phyloP scores from a whole-genome alignment of 2,888 invertebrate genomes.

The Orchestes rusci region DNA sequence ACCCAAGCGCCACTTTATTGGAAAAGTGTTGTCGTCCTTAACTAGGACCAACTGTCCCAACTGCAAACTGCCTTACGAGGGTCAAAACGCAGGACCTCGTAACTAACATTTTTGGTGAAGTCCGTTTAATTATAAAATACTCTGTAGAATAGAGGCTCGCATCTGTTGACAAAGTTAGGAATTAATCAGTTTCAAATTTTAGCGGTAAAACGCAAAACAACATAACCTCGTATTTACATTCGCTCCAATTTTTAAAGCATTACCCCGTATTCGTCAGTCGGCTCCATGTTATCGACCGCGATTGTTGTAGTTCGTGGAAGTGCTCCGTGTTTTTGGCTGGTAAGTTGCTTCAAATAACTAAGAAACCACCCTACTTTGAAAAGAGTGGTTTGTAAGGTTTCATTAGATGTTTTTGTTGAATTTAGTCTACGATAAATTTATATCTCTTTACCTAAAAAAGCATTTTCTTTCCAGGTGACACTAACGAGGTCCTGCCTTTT shows the following conservation, averaged over 20 bases:
- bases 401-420: background rate
- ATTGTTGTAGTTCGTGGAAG: conserved; percentile 1
- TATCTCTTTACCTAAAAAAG: background rate
- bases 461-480: conserved; percentile 5
- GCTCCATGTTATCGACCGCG: background rate
- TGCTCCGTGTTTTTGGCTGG: conserved; percentile 2
- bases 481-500: conserved; percentile 1
- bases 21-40: too few species aligned
- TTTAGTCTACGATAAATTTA: conserved; percentile 3
- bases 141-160: too few species aligned
- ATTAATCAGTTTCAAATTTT: conserved; percentile 2
- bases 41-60: too few species aligned
- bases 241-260: conserved; percentile 7
- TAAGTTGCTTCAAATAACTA: conserved; percentile 1
- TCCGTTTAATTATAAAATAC: too few species aligned
- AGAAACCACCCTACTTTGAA: background rate
- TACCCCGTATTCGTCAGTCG: conserved; percentile 7
- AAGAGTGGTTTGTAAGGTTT: background rate
- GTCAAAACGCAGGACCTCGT: too few species aligned
- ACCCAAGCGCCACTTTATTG: too few species aligned
- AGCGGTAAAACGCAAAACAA: conserved; percentile 1
- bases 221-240: conserved; percentile 9
- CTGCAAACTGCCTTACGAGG: too few species aligned
- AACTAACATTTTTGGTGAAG: too few species aligned
- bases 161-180: conserved; percentile 1